phyloP scores from a whole-genome alignment of 2,888 invertebrate species.

The Tetranychus truncatus region DNA sequence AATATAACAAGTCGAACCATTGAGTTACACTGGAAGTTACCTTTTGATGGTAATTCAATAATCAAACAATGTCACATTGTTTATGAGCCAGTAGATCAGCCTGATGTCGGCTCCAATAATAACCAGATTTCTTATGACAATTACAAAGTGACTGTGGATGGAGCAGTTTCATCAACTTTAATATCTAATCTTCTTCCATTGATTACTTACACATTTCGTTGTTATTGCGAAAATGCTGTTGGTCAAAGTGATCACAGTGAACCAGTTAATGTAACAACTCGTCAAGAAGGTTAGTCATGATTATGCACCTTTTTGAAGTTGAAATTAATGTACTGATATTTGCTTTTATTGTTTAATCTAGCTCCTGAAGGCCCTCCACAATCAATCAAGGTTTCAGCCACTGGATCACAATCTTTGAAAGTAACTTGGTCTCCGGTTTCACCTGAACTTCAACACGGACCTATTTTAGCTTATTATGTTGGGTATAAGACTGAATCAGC shows the following conservation, averaged over 20 bases:
- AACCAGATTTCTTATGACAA: not conserved
- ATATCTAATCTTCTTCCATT: slow-evolving; percentile 9
- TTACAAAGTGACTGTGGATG: not conserved
- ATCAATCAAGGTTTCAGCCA: slow-evolving; percentile 31
- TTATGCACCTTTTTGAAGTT: not conserved
- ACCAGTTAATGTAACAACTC: slow-evolving; percentile 7
- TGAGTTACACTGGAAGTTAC: not conserved
- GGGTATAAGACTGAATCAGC: slow-evolving; percentile 25
- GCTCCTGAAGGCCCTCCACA: slow-evolving; percentile 33
- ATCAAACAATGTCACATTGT: slow-evolving; percentile 6
- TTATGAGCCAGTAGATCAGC: not conserved
- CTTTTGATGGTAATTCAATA: slow-evolving; percentile 10
- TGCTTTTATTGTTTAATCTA: slow-evolving; percentile 20
- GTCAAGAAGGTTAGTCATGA: slow-evolving; percentile 8
- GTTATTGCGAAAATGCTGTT: slow-evolving; percentile 1
- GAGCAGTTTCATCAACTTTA: not conserved
- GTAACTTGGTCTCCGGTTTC: slow-evolving; percentile 31
- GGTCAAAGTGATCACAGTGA: slow-evolving; percentile 7
- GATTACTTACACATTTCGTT: not conserved
- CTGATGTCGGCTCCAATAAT: not conserved
- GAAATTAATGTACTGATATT: not conserved
- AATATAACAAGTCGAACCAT: not conserved
- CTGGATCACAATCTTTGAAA: slow-evolving; percentile 32
- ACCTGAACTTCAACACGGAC: slow-evolving; percentile 23
- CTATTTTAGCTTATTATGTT: slow-evolving; percentile 25